These are phyloP conservation scores for Cebidichthys violaceus DNA, from an alignment of 2,113 vertebrate genomes.

Conservation along the genomic window DNA sequence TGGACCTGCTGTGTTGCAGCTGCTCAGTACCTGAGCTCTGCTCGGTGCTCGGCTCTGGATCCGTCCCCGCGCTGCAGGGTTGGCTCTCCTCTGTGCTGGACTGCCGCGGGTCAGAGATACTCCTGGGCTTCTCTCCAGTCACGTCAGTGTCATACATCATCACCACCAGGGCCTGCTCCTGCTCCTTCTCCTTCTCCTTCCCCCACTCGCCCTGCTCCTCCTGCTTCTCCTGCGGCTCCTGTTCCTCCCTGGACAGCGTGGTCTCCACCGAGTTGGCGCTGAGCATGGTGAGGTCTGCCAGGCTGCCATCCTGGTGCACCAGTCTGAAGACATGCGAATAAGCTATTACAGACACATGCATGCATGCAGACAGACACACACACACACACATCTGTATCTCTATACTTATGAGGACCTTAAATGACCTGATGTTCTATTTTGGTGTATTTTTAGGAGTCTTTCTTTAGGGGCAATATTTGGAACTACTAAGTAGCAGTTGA, in stretches of 20 bases:
- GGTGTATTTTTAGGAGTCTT: background rate
- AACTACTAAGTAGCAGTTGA: background rate
- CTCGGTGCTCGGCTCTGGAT: conserved; percentile 86
- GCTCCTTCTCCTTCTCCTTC: conserved; percentile 74
- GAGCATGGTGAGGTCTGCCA: conserved; percentile 94
- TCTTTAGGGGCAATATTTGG: background rate
- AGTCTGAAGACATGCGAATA: conserved; percentile 81
- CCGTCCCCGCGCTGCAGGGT: conserved; percentile 75
- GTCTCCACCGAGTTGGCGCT: conserved; percentile 83
- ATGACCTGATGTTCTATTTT: background rate
- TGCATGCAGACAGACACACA: background rate
- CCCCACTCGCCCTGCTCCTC: conserved; percentile 4
- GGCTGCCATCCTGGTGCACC: conserved; percentile 93
- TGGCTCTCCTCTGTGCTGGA: conserved; percentile 80
- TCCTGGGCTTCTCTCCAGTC: conserved; percentile 73
- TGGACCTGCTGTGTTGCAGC: background rate
- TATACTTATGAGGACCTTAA: conserved; percentile 67
- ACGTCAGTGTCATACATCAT: conserved; percentile 74
- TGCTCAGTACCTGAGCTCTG: conserved; percentile 88
- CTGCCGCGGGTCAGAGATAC: conserved; percentile 56
- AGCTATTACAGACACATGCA: background rate
- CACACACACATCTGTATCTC: conserved; percentile 14
- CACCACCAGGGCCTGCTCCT: conserved; percentile 78
- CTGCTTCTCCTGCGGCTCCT: conserved; percentile 71
- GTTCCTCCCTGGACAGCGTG: conserved; percentile 77